Percentiles rank a stretch among this genome's conserved stretches.
These are phyloP conservation scores for Zaprionus capensis DNA, from an alignment of 1,140 invertebrate species.

Conservation along the genomic window DNA sequence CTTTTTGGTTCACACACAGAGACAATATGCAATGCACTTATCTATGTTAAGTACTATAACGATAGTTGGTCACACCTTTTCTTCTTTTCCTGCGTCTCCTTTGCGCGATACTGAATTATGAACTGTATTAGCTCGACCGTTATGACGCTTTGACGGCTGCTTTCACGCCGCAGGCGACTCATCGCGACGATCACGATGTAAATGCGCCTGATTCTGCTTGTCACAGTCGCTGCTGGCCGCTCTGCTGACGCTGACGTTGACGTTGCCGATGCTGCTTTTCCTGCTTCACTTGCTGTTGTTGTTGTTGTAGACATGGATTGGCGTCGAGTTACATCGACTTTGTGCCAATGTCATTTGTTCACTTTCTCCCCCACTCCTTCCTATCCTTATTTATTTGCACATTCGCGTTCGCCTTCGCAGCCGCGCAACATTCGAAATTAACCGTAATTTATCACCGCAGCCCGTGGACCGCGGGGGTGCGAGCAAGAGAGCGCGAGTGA, in stretches of 20 bases:
- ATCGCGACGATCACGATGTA: slow-evolving; percentile 70
- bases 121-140: slow-evolving; percentile 83
- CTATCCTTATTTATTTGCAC: slow-evolving; percentile 32
- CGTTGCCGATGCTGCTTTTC: slow-evolving; percentile 21
- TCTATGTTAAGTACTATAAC: background rate
- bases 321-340: slow-evolving; percentile 61
- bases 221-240: slow-evolving; percentile 24
- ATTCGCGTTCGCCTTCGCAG: slow-evolving; percentile 35
- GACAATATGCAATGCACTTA: slow-evolving; percentile 8
- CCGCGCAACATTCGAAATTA: slow-evolving; percentile 55
- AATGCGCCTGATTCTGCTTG: slow-evolving; percentile 60
- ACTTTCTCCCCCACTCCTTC: slow-evolving; percentile 12
- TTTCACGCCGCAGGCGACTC: slow-evolving; percentile 82
- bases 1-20: slow-evolving; percentile 4
- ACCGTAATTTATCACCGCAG: slow-evolving; percentile 45
- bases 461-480: no score
- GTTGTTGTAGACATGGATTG: slow-evolving; percentile 57
- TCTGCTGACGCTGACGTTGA: slow-evolving; percentile 14
- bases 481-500: background rate
- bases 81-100: slow-evolving; percentile 83
- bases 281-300: slow-evolving; percentile 30
- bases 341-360: slow-evolving; percentile 68
- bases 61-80: slow-evolving; percentile 73
- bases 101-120: slow-evolving; percentile 84
- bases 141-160: slow-evolving; percentile 81